Evolutionary conservation across 2,113 vertebrate genomes (phyloP), one percentile per base, ranked within the genome.

Genomic region (Hiodon tergisus): DNA sequence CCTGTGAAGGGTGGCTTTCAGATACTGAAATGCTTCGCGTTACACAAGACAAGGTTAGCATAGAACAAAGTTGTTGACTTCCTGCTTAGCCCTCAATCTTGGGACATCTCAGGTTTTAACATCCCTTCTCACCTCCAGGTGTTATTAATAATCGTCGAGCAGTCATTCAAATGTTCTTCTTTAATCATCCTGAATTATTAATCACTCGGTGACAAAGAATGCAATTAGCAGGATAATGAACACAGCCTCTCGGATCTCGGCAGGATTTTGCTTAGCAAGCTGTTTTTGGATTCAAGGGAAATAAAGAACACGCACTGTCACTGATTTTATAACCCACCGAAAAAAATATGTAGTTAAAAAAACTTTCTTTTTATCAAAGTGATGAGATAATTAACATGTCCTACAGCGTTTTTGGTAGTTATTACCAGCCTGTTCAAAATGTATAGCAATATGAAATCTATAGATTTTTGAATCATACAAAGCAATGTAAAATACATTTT

Each of bases 151-250:
- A 6, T n/a, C 16, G 31, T 72, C 16, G 3, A 14, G 11, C 5
- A 73, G 52, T 13, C 60, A 13, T 17, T 73, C 54, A n/a, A 53
- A 14, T 13, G 69, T 46, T 16, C 69, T 71, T 59, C 69, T 55
- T 47, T 58, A 71, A 71, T 71, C 69, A 71, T 47, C 69, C 55
- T 71, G 17, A 46, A 74, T 65, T 66, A 74, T 54, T 47, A 66
- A 66, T 57, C 11, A 52, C 52, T 67, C 62, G 2, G 5, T 47
- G 52, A 55, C 62, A 66, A 74, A 74, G 52, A 74, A 74, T 52
- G 50, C 72, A 66, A 66, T 74, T 67, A 66, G 72, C 17, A n/a
- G 16, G 31, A 17, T 67, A 65, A 74, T 74, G 54, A 74, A 6
- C 3, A 16, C 47, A 6, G 5, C 47, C 48, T n/a, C 0, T 16